These are phyloP conservation scores for Amblyornis subalaris DNA, from an alignment of 2,113 vertebrate genomes.

Conservation along the genomic window DNA sequence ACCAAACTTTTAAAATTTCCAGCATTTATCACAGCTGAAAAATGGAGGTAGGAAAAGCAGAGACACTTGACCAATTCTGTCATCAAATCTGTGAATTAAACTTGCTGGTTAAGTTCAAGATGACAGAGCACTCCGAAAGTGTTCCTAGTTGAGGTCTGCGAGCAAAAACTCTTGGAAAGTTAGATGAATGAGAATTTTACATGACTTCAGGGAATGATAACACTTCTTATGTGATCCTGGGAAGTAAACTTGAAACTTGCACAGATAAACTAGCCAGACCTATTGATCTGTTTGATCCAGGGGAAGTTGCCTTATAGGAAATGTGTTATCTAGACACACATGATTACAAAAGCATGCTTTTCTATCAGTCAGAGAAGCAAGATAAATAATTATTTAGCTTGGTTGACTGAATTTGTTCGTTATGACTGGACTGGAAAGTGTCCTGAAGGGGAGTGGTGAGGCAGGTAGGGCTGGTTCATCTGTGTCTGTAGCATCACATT, in stretches of 20 bases:
- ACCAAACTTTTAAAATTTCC: not conserved
- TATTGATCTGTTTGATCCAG: not conserved
- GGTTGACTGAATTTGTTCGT: not conserved
- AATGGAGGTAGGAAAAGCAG: not conserved
- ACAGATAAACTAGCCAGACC: not conserved
- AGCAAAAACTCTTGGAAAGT: not conserved
- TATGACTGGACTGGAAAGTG: not conserved
- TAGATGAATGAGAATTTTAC: not conserved
- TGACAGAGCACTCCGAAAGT: not conserved
- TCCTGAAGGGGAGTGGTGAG: not conserved
- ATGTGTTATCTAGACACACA: not conserved
- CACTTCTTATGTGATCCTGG: not conserved
- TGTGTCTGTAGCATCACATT: rapidly evolving
- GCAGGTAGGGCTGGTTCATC: not conserved
- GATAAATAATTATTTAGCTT: not conserved
- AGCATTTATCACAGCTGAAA: not conserved
- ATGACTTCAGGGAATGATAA: not conserved
- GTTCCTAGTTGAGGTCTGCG: not conserved
- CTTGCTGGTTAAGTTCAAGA: not conserved
- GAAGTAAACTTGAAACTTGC: not conserved
- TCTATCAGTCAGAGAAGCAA: not conserved
- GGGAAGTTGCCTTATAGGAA: not conserved
- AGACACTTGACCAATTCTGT: not conserved
- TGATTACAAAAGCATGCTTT: not conserved
- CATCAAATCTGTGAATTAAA: not conserved